Evolutionary conservation across 2,888 invertebrate species (phyloP).

Genomic region (Acrobasis consociella): DNA sequence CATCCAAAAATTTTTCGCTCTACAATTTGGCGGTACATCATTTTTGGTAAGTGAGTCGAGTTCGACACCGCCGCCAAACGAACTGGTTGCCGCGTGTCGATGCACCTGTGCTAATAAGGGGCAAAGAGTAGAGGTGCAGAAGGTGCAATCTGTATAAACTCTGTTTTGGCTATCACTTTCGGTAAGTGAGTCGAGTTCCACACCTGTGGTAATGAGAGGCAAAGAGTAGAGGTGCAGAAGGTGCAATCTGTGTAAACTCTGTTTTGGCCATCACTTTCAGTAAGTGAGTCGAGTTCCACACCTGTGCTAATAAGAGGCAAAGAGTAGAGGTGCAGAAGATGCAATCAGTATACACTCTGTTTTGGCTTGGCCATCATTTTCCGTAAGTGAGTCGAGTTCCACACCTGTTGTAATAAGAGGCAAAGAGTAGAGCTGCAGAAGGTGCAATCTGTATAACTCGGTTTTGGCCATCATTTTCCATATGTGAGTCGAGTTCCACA

Average conservation of each 20-base stretch:
- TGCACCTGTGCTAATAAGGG: conserved; percentile 55
- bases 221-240: conserved; percentile 6
- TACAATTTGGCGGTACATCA: conserved; percentile 52
- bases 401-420: too few relatives aligned
- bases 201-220: conserved; percentile 26
- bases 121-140: conserved; percentile 6
- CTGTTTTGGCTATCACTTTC: neutral
- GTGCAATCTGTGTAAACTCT: neutral
- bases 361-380: too few relatives aligned
- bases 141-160: neutral
- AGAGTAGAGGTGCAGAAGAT: neutral
- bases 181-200: neutral
- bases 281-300: neutral
- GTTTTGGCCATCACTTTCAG: neutral
- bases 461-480: too few relatives aligned
- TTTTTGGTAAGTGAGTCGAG: conserved; percentile 50
- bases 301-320: neutral
- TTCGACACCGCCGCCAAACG: conserved; percentile 34
- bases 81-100: conserved; percentile 58
- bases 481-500: too few relatives aligned
- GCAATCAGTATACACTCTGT: neutral
- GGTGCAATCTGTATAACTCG: too few relatives aligned
- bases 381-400: too few relatives aligned
- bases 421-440: too few relatives aligned
- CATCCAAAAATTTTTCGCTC: conserved; percentile 31